phyloP scores from a whole-genome alignment of 2,797 vertebrate genomes.

The Pangasius macronema region DNA sequence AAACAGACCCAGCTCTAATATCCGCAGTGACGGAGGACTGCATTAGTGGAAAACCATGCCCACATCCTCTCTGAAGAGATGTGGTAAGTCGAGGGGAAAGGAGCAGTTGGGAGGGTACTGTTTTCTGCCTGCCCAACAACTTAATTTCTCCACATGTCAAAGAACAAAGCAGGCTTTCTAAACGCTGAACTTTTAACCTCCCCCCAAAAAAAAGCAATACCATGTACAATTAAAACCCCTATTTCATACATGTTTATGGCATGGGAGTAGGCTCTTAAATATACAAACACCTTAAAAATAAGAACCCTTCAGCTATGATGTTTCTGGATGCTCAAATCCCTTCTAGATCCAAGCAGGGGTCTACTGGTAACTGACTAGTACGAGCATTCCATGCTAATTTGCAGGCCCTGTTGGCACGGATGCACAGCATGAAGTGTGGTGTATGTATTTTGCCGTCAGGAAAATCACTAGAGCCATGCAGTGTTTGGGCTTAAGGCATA shows the following conservation, averaged over 20 bases:
- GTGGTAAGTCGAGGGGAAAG: constrained; percentile 58
- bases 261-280: constrained; percentile 23
- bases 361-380: constrained; percentile 58
- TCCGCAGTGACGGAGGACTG: constrained; percentile 61
- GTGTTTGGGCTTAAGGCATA: constrained; percentile 76
- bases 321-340: constrained; percentile 59
- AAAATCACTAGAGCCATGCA: constrained; percentile 73
- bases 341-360: constrained; percentile 61
- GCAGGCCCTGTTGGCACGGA: constrained; percentile 60
- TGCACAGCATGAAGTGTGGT: constrained; percentile 58
- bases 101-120: constrained; percentile 55
- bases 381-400: constrained; percentile 66
- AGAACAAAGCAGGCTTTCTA: constrained; percentile 71
- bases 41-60: constrained; percentile 61
- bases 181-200: constrained; percentile 66
- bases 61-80: constrained; percentile 72
- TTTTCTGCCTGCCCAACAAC: constrained; percentile 59
- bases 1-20: constrained; percentile 61
- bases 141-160: constrained; percentile 55
- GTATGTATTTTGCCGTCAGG: constrained; percentile 67
- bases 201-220: constrained; percentile 43
- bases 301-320: constrained; percentile 40
- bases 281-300: constrained; percentile 50
- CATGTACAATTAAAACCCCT: constrained; percentile 57
- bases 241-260: constrained; percentile 44